Evolutionary conservation across 2,888 invertebrate genomes (phyloP).

Genomic region (Embidobia sp.): DNA sequence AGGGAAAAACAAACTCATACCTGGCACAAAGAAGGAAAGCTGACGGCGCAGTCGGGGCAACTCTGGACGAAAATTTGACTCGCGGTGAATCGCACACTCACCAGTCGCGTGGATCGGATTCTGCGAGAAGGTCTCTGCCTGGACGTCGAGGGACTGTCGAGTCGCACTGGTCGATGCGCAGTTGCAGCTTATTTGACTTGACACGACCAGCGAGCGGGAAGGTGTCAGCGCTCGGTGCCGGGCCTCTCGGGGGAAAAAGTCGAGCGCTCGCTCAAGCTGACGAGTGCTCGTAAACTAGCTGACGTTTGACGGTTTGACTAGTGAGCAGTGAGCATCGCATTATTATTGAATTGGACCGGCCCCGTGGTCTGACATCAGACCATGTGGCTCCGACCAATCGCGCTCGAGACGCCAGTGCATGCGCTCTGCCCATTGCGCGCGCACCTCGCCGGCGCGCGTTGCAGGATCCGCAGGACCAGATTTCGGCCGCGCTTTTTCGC

Average conservation of each 20-base stretch:
- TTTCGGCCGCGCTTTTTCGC: too few species aligned
- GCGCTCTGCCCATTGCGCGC: constrained; percentile 70
- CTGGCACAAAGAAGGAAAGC: too few species aligned
- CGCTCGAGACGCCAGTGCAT: constrained; percentile 76
- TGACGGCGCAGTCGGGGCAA: too few species aligned
- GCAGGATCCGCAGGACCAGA: constrained; percentile 8
- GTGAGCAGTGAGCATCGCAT: constrained; percentile 75
- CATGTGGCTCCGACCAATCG: constrained; percentile 88
- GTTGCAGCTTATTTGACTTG: too few species aligned
- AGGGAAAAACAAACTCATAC: too few species aligned
- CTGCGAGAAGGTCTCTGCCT: constrained; percentile 50
- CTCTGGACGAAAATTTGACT: too few species aligned
- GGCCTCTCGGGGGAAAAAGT: too few species aligned
- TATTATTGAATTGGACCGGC: constrained; percentile 81
- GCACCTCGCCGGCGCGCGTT: constrained; percentile 50
- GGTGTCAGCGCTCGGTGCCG: background rate
- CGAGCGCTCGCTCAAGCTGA: constrained; percentile 42
- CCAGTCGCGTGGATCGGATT: constrained; percentile 73
- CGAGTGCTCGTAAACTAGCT: constrained; percentile 75
- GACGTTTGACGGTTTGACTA: constrained; percentile 75
- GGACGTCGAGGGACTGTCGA: background rate
- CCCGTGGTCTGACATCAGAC: constrained; percentile 90
- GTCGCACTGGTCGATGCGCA: too few species aligned
- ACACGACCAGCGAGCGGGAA: background rate
- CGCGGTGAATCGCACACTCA: too few species aligned